Evolutionary conservation across 2,888 invertebrate genomes (phyloP).

Genomic region (Sesia bembeciformis): DNA sequence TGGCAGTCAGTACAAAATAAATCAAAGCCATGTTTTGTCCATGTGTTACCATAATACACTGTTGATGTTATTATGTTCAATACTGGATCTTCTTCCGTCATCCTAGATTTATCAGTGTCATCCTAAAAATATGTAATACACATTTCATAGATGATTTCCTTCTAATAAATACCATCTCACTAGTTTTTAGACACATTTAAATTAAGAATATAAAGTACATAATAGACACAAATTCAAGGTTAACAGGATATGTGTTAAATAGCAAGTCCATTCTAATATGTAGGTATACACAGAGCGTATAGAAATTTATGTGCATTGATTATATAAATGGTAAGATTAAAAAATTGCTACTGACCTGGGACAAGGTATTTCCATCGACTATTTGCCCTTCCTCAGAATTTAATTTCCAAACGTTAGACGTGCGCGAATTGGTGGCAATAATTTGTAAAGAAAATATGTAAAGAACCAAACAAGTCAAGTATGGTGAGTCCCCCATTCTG

Average conservation of each 20-base stretch:
- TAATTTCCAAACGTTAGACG: slow-evolving; percentile 88
- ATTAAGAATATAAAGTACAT: background rate
- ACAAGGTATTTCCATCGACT: slow-evolving; percentile 76
- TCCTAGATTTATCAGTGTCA: slow-evolving; percentile 50
- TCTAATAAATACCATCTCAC: no score
- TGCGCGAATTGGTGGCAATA: slow-evolving; percentile 83
- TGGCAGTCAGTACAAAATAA: slow-evolving; percentile 78
- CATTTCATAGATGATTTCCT: background rate
- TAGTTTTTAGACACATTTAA: no score
- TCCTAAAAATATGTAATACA: slow-evolving; percentile 33
- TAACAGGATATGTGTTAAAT: background rate
- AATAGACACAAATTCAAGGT: background rate
- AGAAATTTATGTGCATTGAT: slow-evolving; percentile 19
- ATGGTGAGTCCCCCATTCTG: slow-evolving; percentile 74
- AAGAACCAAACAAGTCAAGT: slow-evolving; percentile 77
- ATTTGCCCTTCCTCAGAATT: slow-evolving; percentile 85
- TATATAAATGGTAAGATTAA: slow-evolving; percentile 41
- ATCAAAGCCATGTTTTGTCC: slow-evolving; percentile 79
- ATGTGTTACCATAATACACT: slow-evolving; percentile 77
- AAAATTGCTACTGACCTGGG: slow-evolving; percentile 56
- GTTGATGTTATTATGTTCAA: slow-evolving; percentile 86
- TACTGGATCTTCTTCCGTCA: slow-evolving; percentile 78
- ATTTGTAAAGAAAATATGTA: slow-evolving; percentile 83
- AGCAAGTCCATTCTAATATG: background rate
- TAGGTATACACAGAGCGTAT: background rate